phyloP scores from a whole-genome alignment of 2,113 vertebrate genomes.

The Carassius gibelio region DNA sequence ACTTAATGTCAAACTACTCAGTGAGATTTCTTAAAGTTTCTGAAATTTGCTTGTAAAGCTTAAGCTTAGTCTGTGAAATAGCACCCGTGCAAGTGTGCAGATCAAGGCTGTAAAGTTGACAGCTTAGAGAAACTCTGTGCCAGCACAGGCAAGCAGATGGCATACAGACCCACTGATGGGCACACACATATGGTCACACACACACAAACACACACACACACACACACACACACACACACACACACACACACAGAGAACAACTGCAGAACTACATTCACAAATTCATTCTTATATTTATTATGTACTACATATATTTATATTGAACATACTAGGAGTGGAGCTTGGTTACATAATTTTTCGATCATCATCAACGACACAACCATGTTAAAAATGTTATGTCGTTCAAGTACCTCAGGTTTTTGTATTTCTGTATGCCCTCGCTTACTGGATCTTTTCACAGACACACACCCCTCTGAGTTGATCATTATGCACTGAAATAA shows the following conservation, averaged over 20 bases:
- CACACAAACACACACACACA: not conserved
- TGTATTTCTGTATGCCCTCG: not conserved
- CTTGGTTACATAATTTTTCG: not conserved
- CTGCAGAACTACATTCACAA: not conserved
- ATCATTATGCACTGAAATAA: not conserved
- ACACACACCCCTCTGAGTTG: not conserved
- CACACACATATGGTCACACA: constrained; percentile 71
- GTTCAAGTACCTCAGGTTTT: not conserved
- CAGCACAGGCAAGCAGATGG: constrained; percentile 77
- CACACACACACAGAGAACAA: not conserved
- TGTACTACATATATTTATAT: not conserved
- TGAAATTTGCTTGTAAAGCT: not conserved
- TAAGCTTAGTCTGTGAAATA: constrained; percentile 5
- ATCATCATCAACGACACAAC: not conserved
- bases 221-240: no score
- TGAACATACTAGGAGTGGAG: not conserved
- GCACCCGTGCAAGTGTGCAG: constrained; percentile 45
- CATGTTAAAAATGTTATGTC: not conserved
- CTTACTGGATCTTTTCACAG: not conserved
- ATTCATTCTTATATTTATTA: not conserved
- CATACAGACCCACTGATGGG: constrained; percentile 74
- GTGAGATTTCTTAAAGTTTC: not conserved
- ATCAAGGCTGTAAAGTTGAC: constrained; percentile 63
- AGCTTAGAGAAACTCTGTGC: constrained; percentile 71
- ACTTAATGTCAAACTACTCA: not conserved